A percentile compares a stretch with the other conserved stretches of the same genome.
Evolutionary conservation across 2,888 invertebrate species (phyloP).

Genomic region (Trisateles emortualis): DNA sequence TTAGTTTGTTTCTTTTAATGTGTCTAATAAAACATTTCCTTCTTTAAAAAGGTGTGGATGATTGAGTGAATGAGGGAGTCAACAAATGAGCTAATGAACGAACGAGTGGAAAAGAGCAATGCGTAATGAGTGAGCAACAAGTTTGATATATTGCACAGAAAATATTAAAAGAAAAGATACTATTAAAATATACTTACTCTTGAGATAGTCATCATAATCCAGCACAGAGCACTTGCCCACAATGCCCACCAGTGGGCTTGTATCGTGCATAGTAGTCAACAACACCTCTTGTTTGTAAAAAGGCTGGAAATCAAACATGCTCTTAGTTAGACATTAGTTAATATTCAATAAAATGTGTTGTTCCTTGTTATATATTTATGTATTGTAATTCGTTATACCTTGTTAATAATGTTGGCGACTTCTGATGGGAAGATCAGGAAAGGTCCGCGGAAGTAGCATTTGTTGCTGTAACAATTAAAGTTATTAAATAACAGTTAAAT

Average conservation of each 20-base stretch:
- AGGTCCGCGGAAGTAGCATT: constrained; percentile 97
- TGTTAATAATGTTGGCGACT: constrained; percentile 92
- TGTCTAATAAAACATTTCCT: no score
- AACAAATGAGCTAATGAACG: no score
- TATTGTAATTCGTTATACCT: constrained; percentile 62
- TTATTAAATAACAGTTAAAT: no score
- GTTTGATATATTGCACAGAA: no score
- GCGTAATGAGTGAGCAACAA: no score
- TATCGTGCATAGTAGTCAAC: constrained; percentile 96
- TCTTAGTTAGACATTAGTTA: constrained; percentile 39
- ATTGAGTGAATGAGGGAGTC: no score
- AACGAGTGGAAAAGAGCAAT: no score
- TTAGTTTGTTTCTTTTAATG: no score
- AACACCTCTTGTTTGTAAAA: constrained; percentile 98
- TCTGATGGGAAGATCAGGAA: constrained; percentile 97
- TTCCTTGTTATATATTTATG: background rate
- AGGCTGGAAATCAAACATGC: constrained; percentile 79
- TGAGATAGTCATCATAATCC: constrained; percentile 95
- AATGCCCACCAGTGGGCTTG: constrained; percentile 95
- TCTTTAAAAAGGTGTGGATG: no score
- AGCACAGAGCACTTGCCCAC: constrained; percentile 97
- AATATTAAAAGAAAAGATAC: no score
- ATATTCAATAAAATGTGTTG: background rate
- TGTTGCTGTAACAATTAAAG: constrained; percentile 89
- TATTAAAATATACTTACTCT: constrained; percentile 88